Conservation (phyloP, 2,797 vertebrate species). For the Menidia menidia region DNA sequence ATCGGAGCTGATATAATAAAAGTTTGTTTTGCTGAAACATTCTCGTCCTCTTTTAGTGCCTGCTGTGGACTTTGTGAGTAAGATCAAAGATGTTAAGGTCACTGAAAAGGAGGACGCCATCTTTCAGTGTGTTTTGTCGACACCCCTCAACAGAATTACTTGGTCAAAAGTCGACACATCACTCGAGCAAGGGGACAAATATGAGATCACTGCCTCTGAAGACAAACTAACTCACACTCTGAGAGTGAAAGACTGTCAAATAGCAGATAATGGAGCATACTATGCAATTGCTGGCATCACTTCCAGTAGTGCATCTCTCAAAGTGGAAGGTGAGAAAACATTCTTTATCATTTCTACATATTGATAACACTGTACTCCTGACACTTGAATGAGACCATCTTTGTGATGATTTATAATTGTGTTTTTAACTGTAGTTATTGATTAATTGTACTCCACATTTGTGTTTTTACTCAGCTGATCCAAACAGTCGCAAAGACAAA, state of each 20-base stretch:
- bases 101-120: slow-evolving; percentile 77
- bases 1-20: too few species aligned
- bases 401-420: neutral
- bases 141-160: slow-evolving; percentile 77
- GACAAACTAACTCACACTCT: slow-evolving; percentile 87
- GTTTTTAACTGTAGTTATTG: neutral
- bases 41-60: slow-evolving; percentile 68
- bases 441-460: neutral
- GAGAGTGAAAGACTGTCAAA: slow-evolving; percentile 75
- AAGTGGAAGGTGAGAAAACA: slow-evolving; percentile 81
- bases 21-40: neutral
- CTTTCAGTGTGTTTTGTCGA: slow-evolving; percentile 85
- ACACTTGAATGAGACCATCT: neutral
- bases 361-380: neutral
- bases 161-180: slow-evolving; percentile 83
- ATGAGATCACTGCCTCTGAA: slow-evolving; percentile 82
- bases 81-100: slow-evolving; percentile 74
- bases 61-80: slow-evolving; percentile 75
- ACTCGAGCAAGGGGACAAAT: slow-evolving; percentile 80
- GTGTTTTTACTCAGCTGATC: slow-evolving; percentile 55
- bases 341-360: neutral
- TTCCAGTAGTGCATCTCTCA: slow-evolving; percentile 85
- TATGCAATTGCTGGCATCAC: slow-evolving; percentile 82
- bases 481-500: slow-evolving; percentile 34
- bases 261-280: slow-evolving; percentile 85